phyloP scores from a whole-genome alignment of 2,797 vertebrate genomes.

The Alectoris magna region DNA sequence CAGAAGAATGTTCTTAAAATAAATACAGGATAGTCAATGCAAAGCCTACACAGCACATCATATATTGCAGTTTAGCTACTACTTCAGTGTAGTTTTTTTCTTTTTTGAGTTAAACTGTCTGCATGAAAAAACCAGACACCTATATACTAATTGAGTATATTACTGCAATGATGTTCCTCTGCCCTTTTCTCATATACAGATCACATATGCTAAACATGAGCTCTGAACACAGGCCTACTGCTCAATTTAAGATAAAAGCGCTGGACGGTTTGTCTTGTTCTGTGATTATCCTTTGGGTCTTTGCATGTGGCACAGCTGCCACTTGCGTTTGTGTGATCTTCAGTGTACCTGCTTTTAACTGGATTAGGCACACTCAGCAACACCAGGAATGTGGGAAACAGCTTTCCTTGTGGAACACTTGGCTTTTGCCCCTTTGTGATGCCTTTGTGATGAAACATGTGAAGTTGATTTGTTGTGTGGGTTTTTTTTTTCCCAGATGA shows the following conservation, averaged over 20 bases:
- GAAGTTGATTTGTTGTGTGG: not conserved
- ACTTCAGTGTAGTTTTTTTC: not conserved
- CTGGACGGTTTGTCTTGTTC: not conserved
- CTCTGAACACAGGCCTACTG: not conserved
- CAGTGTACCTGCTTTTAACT: not conserved
- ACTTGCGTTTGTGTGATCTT: not conserved
- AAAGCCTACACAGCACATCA: not conserved
- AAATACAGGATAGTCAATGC: slow-evolving; percentile 30
- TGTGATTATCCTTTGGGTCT: not conserved
- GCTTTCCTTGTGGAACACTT: not conserved
- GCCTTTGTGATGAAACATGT: not conserved
- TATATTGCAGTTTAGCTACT: not conserved
- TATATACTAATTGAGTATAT: slow-evolving; percentile 10
- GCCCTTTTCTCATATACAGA: not conserved
- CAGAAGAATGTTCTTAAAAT: slow-evolving; percentile 17
- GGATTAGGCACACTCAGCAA: fast-evolving
- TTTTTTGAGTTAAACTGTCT: not conserved
- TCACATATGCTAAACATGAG: not conserved
- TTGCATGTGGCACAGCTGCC: not conserved
- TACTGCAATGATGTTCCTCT: not conserved
- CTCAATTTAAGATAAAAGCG: not conserved
- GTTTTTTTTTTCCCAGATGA: not conserved
- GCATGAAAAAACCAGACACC: not conserved
- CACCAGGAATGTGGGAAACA: not conserved
- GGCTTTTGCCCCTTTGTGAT: not conserved